Percentiles rank a stretch among this genome's conserved stretches.
Conservation (phyloP, 2,888 invertebrate species). For the Cataglyphis cursor region DNA sequence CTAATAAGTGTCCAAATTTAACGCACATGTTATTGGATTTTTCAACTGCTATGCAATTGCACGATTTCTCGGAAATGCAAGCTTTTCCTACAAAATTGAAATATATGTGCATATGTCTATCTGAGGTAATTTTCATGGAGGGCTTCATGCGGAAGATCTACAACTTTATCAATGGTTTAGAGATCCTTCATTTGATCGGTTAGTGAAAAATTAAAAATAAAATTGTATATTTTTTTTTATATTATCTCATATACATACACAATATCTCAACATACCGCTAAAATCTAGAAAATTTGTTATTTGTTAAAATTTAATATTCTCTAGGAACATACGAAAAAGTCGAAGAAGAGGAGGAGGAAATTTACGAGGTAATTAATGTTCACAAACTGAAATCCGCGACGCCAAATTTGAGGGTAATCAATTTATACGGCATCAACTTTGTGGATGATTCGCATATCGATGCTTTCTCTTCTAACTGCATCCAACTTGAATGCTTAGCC, state of each 20-base stretch:
- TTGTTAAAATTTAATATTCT: not conserved
- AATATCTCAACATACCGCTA: not conserved
- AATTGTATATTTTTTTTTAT: not conserved
- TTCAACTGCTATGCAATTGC: conserved; percentile 99
- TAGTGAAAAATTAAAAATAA: conserved; percentile 56
- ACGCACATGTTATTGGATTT: conserved; percentile 99
- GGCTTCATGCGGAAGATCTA: conserved; percentile 99
- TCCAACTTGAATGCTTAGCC: conserved; percentile 98
- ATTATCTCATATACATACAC: not conserved
- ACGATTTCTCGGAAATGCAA: conserved; percentile 99
- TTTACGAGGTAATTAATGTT: conserved; percentile 99
- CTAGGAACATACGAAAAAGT: conserved; percentile 98
- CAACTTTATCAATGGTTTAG: conserved; percentile 99
- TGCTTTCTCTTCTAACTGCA: conserved; percentile 98
- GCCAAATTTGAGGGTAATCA: conserved; percentile 98
- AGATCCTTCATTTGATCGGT: conserved; percentile 98
- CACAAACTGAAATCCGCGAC: conserved; percentile 99
- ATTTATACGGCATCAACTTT: conserved; percentile 99
- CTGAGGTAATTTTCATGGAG: conserved; percentile 99
- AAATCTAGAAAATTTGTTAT: not conserved
- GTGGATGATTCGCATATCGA: conserved; percentile 99
- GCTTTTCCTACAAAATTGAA: conserved; percentile 98
- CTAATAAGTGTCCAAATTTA: conserved; percentile 97
- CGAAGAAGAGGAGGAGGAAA: conserved; percentile 99
- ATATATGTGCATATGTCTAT: conserved; percentile 98